phyloP scores from a whole-genome alignment of 2,888 invertebrate species.

The Melipona bicolor region DNA sequence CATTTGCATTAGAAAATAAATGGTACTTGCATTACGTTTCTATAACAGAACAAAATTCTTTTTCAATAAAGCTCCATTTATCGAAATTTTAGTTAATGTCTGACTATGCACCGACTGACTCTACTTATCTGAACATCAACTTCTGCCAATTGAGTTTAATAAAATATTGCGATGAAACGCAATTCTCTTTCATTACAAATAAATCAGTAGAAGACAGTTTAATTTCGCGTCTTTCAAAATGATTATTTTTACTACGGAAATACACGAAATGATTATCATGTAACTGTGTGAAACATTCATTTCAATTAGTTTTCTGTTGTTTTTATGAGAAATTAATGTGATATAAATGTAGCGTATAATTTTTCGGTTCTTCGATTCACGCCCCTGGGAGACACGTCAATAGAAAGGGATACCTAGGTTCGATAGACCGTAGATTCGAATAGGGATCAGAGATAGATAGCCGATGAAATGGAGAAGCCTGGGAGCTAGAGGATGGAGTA shows the following conservation, averaged over 20 bases:
- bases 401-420: background rate
- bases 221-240: no score
- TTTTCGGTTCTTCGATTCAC: background rate
- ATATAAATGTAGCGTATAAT: background rate
- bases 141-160: background rate
- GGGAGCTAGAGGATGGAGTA: constrained; percentile 21
- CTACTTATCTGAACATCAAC: background rate
- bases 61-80: background rate
- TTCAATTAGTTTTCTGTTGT: background rate
- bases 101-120: background rate
- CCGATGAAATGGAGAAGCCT: constrained; percentile 61
- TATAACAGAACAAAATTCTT: background rate
- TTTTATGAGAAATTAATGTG: background rate
- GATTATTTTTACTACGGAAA: no score
- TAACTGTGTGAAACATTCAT: no score
- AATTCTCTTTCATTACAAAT: no score
- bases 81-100: background rate
- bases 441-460: background rate
- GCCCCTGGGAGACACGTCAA: background rate
- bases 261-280: no score
- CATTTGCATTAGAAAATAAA: background rate
- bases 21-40: no score
- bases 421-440: constrained; percentile 1
- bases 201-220: no score
- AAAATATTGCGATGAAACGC: no score